phyloP scores from a whole-genome alignment of 2,797 vertebrate species.

The Decapterus maruadsi region DNA sequence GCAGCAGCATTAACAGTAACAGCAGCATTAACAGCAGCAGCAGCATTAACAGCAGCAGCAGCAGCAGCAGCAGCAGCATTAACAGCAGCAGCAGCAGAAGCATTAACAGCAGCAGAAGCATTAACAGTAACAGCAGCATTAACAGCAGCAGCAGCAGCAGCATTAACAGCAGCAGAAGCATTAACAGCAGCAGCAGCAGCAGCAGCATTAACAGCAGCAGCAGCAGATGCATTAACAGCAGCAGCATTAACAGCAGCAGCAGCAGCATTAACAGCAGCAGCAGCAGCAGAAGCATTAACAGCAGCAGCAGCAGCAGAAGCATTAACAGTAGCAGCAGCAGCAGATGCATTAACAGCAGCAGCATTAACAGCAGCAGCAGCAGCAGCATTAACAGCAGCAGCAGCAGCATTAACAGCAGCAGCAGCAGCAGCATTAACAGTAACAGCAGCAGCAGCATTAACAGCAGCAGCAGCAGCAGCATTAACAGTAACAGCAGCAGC shows the following conservation, averaged over 20 bases:
- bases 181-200: slow-evolving; percentile 1
- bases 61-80: too few relatives aligned
- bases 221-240: not conserved
- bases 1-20: too few relatives aligned
- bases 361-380: too few relatives aligned
- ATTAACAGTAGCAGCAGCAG: slow-evolving; percentile 23
- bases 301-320: too few relatives aligned
- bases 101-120: too few relatives aligned
- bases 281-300: slow-evolving; percentile 6
- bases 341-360: slow-evolving; percentile 31
- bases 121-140: too few relatives aligned
- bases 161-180: too few relatives aligned
- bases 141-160: slow-evolving; percentile 21
- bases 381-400: too few relatives aligned
- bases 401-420: too few relatives aligned
- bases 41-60: not conserved
- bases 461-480: slow-evolving; percentile 14
- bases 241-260: too few relatives aligned
- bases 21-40: slow-evolving; percentile 29
- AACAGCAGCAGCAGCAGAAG: slow-evolving; percentile 21
- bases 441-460: too few relatives aligned
- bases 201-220: slow-evolving; percentile 22
- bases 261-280: slow-evolving; percentile 6
- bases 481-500: too few relatives aligned
- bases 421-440: slow-evolving; percentile 3